phyloP scores from a whole-genome alignment of 1,140 invertebrate species.

The Ditylenchus dipsaci region DNA sequence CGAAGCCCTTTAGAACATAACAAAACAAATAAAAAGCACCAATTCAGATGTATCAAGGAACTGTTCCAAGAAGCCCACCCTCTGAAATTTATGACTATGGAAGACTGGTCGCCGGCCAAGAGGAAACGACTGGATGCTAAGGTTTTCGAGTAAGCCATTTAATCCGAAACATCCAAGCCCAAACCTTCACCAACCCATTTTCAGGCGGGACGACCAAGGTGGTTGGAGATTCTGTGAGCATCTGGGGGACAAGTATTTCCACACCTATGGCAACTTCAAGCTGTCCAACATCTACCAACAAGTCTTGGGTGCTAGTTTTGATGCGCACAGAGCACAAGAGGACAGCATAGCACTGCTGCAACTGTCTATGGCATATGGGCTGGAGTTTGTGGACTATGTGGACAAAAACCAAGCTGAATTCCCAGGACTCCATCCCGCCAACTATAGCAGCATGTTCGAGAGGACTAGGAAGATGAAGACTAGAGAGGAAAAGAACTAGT shows the following conservation, averaged over 20 bases:
- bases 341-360: slow-evolving; percentile 25
- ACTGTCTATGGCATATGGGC: slow-evolving; percentile 22
- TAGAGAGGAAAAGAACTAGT: too few relatives aligned
- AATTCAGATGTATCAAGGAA: not conserved
- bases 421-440: slow-evolving; percentile 1
- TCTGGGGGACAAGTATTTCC: slow-evolving; percentile 11
- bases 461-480: too few relatives aligned
- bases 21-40: too few relatives aligned
- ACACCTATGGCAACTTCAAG: slow-evolving; percentile 23
- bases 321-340: slow-evolving; percentile 28
- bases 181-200: not conserved
- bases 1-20: too few relatives aligned
- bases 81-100: slow-evolving; percentile 5
- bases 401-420: slow-evolving; percentile 8
- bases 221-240: slow-evolving; percentile 5
- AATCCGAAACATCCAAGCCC: not conserved
- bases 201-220: not conserved
- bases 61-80: slow-evolving; percentile 5
- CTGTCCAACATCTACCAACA: slow-evolving; percentile 23
- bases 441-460: too few relatives aligned
- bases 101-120: slow-evolving; percentile 18
- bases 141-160: slow-evolving; percentile 3
- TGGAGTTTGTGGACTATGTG: slow-evolving; percentile 26
- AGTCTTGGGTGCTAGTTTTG: slow-evolving; percentile 11
- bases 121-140: not conserved